Percentiles rank a stretch among this genome's conserved stretches.
These are phyloP conservation scores for Pocillopora meandrina DNA, from an alignment of 92 coral and sea anemone species.

Conservation along the genomic window DNA sequence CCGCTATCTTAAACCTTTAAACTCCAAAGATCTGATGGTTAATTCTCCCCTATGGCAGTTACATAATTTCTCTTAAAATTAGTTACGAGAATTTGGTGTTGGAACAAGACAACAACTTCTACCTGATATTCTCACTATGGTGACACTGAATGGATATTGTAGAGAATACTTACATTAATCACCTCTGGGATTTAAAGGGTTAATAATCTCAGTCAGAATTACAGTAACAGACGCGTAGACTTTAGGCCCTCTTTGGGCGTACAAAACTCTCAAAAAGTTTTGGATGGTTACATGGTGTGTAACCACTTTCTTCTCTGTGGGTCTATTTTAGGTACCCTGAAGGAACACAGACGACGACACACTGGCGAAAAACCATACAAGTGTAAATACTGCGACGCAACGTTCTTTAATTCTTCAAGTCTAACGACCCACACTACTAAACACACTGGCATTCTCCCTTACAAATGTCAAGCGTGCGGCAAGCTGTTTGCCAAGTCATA, in stretches of 20 bases:
- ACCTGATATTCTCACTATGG: too few relatives aligned
- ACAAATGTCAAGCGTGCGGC: slow-evolving; percentile 63
- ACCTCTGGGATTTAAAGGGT: too few relatives aligned
- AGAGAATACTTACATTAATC: too few relatives aligned
- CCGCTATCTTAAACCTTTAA: not conserved
- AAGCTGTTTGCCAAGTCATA: slow-evolving; percentile 68
- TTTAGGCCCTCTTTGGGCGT: too few relatives aligned
- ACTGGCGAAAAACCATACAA: slow-evolving; percentile 71
- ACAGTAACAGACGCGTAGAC: too few relatives aligned
- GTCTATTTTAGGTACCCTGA: slow-evolving; percentile 48
- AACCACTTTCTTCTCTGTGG: not conserved
- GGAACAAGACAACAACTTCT: too few relatives aligned
- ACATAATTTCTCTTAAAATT: too few relatives aligned
- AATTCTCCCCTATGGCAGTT: too few relatives aligned
- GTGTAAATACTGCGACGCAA: slow-evolving; percentile 68
- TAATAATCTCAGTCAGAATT: too few relatives aligned
- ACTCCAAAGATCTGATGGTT: not conserved
- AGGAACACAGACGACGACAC: slow-evolving; percentile 64
- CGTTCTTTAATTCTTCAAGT: slow-evolving; percentile 50
- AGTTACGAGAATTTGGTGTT: too few relatives aligned
- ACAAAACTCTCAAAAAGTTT: not conserved
- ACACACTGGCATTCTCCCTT: slow-evolving; percentile 67
- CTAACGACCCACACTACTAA: slow-evolving; percentile 54
- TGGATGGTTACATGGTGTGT: not conserved
- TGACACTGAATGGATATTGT: too few relatives aligned